Percentiles rank a stretch among this genome's conserved stretches.
Evolutionary conservation across 2,113 vertebrate species (phyloP).

Genomic region (Notarius quadriscutis): DNA sequence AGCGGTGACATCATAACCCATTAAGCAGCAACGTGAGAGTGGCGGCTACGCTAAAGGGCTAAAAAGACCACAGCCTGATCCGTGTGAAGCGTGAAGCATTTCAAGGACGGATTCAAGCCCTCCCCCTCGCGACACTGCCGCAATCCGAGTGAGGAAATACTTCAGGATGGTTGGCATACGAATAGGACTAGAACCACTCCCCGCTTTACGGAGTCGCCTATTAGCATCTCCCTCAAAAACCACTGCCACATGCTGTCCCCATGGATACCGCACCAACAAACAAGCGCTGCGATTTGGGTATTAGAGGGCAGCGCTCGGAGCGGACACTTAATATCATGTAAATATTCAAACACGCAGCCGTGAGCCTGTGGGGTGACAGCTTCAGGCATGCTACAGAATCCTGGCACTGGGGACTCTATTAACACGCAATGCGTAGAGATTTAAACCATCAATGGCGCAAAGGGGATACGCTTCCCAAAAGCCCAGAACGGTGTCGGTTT

Average conservation of each 20-base stretch:
- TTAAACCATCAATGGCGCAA: conserved; percentile 63
- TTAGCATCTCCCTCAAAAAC: conserved; percentile 58
- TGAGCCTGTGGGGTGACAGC: conserved; percentile 67
- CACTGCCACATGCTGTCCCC: conserved; percentile 62
- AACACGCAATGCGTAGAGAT: conserved; percentile 61
- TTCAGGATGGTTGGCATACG: conserved; percentile 10
- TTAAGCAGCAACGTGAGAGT: conserved; percentile 28
- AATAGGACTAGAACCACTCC: conserved; percentile 9
- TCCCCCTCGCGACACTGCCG: background rate
- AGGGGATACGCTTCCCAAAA: conserved; percentile 15
- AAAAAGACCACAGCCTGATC: conserved; percentile 6
- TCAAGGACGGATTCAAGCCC: conserved; percentile 31
- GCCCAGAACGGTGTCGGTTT: conserved; percentile 15
- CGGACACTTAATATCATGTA: conserved; percentile 76
- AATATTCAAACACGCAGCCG: conserved; percentile 72
- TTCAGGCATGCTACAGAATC: conserved; percentile 55
- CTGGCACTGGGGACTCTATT: conserved; percentile 68
- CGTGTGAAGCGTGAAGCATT: conserved; percentile 25
- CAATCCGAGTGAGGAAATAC: conserved; percentile 1
- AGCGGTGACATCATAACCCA: conserved; percentile 36
- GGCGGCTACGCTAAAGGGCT: conserved; percentile 2
- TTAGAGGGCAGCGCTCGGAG: conserved; percentile 54
- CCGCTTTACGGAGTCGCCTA: background rate
- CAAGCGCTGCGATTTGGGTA: conserved; percentile 68
- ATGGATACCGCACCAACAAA: conserved; percentile 75